phyloP scores from a whole-genome alignment of 2,888 invertebrate genomes.

The Pseudoips prasinana region DNA sequence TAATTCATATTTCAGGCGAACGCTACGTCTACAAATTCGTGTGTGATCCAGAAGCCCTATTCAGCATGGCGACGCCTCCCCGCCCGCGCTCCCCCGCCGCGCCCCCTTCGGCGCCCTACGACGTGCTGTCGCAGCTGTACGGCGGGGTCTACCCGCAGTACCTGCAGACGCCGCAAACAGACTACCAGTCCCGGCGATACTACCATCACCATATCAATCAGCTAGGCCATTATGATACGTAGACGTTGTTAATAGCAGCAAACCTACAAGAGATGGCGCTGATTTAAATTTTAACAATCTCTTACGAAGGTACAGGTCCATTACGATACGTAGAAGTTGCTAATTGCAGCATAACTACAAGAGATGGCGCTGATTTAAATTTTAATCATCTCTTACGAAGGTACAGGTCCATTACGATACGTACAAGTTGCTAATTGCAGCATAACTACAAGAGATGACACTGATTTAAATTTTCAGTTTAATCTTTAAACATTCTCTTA shows the following conservation, averaged over 20 bases:
- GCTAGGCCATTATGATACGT: constrained; percentile 45
- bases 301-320: no score
- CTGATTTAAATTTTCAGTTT: no score
- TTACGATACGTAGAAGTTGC: constrained; percentile 39
- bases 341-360: no score
- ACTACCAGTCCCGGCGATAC: constrained; percentile 44
- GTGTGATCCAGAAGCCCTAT: constrained; percentile 95
- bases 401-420: constrained; percentile 50
- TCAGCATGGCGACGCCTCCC: constrained; percentile 87
- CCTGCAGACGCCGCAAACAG: constrained; percentile 31
- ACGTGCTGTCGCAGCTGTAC: constrained; percentile 59
- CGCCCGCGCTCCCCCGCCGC: constrained; percentile 34
- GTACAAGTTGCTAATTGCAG: constrained; percentile 20
- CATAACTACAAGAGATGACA: no score
- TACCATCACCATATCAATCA: constrained; percentile 39
- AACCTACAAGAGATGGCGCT: no score
- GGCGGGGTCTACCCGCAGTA: constrained; percentile 54
- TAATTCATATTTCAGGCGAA: constrained; percentile 90
- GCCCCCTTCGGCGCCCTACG: constrained; percentile 42
- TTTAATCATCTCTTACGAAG: no score
- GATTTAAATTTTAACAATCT: no score
- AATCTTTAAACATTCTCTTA: no score
- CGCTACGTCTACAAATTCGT: constrained; percentile 98
- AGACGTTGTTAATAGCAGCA: no score
- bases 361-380: no score